phyloP scores from a whole-genome alignment of 2,113 vertebrate genomes.

The Callionymus lyra region DNA sequence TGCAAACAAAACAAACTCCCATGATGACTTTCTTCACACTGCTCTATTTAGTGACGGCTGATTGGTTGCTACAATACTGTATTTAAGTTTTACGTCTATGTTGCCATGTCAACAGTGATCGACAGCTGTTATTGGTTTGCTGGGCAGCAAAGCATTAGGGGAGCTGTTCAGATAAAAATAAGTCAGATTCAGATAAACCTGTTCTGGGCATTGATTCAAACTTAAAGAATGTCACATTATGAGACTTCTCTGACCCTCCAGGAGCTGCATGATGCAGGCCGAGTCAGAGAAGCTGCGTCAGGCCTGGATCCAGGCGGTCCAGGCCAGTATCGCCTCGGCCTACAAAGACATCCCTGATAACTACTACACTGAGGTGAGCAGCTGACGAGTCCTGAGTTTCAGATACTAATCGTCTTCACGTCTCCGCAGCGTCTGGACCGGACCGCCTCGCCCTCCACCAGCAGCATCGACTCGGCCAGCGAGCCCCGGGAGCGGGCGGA shows the following conservation, averaged over 20 bases:
- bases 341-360: conserved; percentile 81
- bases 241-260: conserved; percentile 39
- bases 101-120: too few relatives aligned
- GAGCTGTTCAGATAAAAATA: too few relatives aligned
- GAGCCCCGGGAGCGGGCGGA: conserved; percentile 69
- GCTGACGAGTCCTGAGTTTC: too few relatives aligned
- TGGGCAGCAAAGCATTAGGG: too few relatives aligned
- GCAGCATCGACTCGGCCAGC: conserved; percentile 83
- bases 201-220: too few relatives aligned
- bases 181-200: background rate
- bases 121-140: too few relatives aligned
- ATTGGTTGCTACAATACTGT: too few relatives aligned
- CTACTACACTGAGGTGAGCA: conserved; percentile 61
- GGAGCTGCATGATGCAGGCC: conserved; percentile 96
- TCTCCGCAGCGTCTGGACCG: conserved; percentile 79
- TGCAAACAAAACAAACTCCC: too few relatives aligned
- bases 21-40: too few relatives aligned
- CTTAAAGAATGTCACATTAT: too few relatives aligned
- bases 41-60: too few relatives aligned
- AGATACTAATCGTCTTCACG: background rate
- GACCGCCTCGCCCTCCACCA: conserved; percentile 83
- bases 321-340: conserved; percentile 93
- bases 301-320: conserved; percentile 95
- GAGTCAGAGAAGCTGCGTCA: conserved; percentile 93
- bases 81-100: too few relatives aligned